Conservation (phyloP, 2,888 invertebrate species). For the Ophion slaviceki region DNA sequence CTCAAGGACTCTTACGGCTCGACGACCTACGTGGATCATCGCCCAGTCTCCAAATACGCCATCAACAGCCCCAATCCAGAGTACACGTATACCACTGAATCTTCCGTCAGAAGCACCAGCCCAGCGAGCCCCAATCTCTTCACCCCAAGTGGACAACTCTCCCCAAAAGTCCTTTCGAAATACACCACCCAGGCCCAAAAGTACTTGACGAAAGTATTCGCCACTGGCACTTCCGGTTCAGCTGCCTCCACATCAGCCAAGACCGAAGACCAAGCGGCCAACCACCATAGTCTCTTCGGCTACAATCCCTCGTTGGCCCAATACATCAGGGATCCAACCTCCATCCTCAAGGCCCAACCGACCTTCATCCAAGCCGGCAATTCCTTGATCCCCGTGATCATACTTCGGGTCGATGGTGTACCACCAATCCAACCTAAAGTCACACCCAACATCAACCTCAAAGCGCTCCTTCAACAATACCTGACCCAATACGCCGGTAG, state of each 20-base stretch:
- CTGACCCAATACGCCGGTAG: conserved; percentile 77
- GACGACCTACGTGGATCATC: conserved; percentile 36
- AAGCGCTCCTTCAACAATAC: conserved; percentile 80
- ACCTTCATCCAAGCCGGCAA: conserved; percentile 81
- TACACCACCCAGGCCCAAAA: conserved; percentile 73
- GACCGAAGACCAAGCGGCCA: neutral
- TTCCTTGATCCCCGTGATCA: conserved; percentile 81
- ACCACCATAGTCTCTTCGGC: conserved; percentile 77
- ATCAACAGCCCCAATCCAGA: conserved; percentile 77
- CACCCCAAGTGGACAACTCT: conserved; percentile 67
- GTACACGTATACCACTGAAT: conserved; percentile 71
- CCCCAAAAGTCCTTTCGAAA: conserved; percentile 67
- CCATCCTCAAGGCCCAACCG: conserved; percentile 80
- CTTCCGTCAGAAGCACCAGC: conserved; percentile 58
- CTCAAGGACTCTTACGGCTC: conserved; percentile 42
- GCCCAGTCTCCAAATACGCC: conserved; percentile 72
- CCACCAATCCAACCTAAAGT: conserved; percentile 76
- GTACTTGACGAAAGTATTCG: conserved; percentile 74
- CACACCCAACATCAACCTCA: conserved; percentile 79
- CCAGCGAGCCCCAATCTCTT: conserved; percentile 56
- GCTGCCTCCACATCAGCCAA: neutral
- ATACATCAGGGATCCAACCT: conserved; percentile 80
- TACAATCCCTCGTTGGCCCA: conserved; percentile 82
- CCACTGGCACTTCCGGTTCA: neutral
- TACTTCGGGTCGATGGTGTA: conserved; percentile 80